Evolutionary conservation across 2,797 vertebrate genomes (phyloP), one percentile per base, ranked within the genome.

Genomic region (Aselliscus stoliczkanus): DNA sequence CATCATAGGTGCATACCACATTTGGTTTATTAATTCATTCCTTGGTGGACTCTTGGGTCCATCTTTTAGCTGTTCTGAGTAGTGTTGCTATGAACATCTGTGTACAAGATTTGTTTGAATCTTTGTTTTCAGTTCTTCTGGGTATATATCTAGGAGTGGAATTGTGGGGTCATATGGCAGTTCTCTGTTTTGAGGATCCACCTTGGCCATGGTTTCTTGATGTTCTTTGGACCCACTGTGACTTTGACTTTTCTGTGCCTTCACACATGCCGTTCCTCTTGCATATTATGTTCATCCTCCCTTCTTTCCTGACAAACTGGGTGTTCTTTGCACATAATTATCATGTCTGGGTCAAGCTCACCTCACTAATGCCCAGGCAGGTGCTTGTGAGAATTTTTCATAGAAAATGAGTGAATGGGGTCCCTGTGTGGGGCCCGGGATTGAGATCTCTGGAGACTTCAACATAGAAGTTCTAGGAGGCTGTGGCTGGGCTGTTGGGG

Each of bases 351-450:
- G 56, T 79, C 20, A 5, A 4, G 7, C 64, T 58, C 42, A 29
- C 52, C 3, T n/a, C 58, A 27, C 13, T 25, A 14, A 21, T 64
- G n/a, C 42, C 39, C 60, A 67, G 80, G 27, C 77, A 67, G 34
- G 60, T 87, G 75, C 69, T 86, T 58, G 14, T 9, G 31, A 65
- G 52, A 39, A 54, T 17, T 25, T 80, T 81, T 44, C 23, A 75
- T 9, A 47, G 56, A 70, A 47, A 79, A 58, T 52, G 47, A 79
- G 54, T 44, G 23, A 64, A 34, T 8, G 29, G 7, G 39, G 29
- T 31, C n/a, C 18, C 2, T 1, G 2, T 29, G 14, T 34, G 7
- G 50, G 17, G 20, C 0, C 0, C 0, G 4, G 18, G 37, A 2
- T 2, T 60, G 25, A 12, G 4, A 23, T 50, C 4, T 37, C 56